Evolutionary conservation across 2,797 vertebrate species (phyloP).

Genomic region (Pseudochirops cupreus): DNA sequence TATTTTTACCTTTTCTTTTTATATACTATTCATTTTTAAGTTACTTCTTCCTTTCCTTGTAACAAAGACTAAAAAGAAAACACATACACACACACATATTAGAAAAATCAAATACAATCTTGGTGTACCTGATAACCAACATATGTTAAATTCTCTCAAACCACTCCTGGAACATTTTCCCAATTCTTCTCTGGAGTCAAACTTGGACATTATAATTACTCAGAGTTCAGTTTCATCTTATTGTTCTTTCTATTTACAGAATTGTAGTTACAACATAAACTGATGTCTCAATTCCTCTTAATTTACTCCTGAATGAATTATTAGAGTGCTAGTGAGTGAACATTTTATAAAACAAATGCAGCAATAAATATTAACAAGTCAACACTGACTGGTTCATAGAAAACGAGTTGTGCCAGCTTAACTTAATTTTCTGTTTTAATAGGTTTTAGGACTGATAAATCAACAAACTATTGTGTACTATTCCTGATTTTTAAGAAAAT

Average conservation of each 20-base stretch:
- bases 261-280: background rate
- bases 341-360: background rate
- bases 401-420: background rate
- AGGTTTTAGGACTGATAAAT: background rate
- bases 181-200: background rate
- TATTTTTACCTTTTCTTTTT: background rate
- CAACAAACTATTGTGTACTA: background rate
- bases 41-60: background rate
- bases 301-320: background rate
- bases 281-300: background rate
- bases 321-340: background rate
- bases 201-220: background rate
- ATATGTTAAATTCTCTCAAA: background rate
- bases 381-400: background rate
- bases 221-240: background rate
- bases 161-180: background rate
- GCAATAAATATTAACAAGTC: background rate
- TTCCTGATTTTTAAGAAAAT: background rate
- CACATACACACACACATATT: background rate
- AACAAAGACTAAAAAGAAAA: background rate
- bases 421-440: background rate
- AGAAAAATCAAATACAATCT: background rate
- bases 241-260: background rate
- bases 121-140: background rate
- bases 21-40: background rate